phyloP scores from a whole-genome alignment of 2,113 vertebrate species.

The Euleptes europaea region DNA sequence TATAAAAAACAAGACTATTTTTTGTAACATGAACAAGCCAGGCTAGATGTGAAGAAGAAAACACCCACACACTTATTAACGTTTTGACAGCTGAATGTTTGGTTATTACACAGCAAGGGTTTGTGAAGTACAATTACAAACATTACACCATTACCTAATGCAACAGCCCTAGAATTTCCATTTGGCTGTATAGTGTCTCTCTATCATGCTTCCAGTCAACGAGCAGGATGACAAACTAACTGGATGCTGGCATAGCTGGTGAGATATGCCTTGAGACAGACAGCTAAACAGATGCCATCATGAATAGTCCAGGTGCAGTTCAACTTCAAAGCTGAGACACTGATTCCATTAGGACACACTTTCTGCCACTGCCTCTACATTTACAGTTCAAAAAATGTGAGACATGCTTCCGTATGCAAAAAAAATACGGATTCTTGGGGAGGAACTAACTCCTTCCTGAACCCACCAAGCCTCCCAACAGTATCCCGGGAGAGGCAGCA shows the following conservation, averaged over 20 bases:
- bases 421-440: neutral
- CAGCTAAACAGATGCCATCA: constrained; percentile 1
- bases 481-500: no score
- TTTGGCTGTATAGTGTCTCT: neutral
- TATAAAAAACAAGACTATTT: neutral
- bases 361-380: neutral
- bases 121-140: neutral
- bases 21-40: neutral
- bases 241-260: neutral
- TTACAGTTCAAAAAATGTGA: neutral
- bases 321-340: neutral
- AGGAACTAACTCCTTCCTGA: neutral
- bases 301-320: neutral
- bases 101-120: neutral
- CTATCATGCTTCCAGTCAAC: neutral
- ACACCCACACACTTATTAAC: neutral
- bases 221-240: neutral
- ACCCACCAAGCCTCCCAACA: neutral
- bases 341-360: neutral
- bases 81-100: neutral
- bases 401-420: neutral
- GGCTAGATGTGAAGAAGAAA: neutral
- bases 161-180: neutral
- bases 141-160: neutral
- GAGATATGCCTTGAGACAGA: neutral